Evolutionary conservation across 2,888 invertebrate species (phyloP).

Genomic region (Drosophila pseudotalamancana): DNA sequence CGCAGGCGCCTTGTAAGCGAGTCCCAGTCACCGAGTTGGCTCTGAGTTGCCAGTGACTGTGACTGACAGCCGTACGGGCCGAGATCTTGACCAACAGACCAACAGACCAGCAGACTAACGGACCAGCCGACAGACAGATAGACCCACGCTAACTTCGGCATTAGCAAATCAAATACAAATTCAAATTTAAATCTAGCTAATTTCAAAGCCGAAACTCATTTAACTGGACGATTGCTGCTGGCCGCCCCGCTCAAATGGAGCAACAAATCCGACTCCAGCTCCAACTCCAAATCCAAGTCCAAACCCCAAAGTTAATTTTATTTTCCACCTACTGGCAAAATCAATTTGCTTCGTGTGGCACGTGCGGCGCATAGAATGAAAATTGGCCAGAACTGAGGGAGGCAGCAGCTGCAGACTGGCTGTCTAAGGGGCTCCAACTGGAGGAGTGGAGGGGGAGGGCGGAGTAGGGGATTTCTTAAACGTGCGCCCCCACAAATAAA

Average conservation of each 20-base stretch:
- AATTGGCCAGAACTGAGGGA: constrained; percentile 50
- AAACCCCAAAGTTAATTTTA: constrained; percentile 77
- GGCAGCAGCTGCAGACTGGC: neutral
- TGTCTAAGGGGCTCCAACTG: neutral
- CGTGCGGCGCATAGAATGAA: constrained; percentile 83
- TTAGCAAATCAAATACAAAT: constrained; percentile 77
- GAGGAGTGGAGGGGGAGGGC: neutral
- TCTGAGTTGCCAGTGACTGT: constrained; percentile 66
- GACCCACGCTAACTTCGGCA: constrained; percentile 54
- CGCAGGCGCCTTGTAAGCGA: constrained; percentile 78
- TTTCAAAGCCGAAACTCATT: constrained; percentile 72
- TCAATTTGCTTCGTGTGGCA: constrained; percentile 84
- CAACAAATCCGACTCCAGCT: constrained; percentile 56
- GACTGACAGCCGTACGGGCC: constrained; percentile 73
- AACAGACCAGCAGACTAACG: neutral
- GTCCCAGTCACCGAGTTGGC: constrained; percentile 66
- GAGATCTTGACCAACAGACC: constrained; percentile 70
- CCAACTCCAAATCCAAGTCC: too few relatives aligned
- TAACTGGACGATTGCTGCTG: constrained; percentile 49
- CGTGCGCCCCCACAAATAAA: constrained; percentile 52
- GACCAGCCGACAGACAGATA: constrained; percentile 21
- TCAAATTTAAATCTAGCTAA: constrained; percentile 79
- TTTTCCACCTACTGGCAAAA: constrained; percentile 84
- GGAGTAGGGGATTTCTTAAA: constrained; percentile 24
- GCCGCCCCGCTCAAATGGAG: constrained; percentile 50